These are phyloP conservation scores for Augochlora pura DNA, from an alignment of 1,140 invertebrate genomes.

Conservation along the genomic window DNA sequence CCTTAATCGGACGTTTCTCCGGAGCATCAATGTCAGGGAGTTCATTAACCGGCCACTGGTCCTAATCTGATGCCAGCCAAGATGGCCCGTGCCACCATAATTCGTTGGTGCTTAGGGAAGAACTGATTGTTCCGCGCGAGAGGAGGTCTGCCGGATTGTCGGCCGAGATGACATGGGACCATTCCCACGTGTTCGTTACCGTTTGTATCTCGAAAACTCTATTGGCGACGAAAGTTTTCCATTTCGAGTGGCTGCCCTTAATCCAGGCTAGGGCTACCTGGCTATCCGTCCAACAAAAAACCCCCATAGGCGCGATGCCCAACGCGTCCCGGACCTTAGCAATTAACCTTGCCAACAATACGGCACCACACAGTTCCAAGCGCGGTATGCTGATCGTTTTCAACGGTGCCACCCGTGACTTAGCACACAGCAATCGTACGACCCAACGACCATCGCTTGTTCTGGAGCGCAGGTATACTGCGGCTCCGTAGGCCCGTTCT, in stretches of 20 bases:
- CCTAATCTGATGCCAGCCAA: no score
- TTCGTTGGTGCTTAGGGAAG: background rate
- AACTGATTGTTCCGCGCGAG: background rate
- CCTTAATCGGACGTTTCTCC: background rate
- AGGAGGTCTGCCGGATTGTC: background rate
- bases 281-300: background rate
- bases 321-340: background rate
- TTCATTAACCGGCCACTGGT: background rate
- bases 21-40: background rate
- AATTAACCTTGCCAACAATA: background rate
- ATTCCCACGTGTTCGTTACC: background rate
- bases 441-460: background rate
- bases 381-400: background rate
- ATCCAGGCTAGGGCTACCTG: background rate
- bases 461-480: background rate
- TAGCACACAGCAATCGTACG: background rate
- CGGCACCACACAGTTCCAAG: background rate
- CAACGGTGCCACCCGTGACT: background rate
- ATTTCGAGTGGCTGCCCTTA: background rate
- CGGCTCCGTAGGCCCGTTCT: background rate
- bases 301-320: background rate
- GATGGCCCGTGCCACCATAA: background rate
- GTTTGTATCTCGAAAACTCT: background rate
- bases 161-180: background rate
- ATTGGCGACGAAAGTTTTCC: background rate